These are phyloP conservation scores for Mastomys coucha DNA, from an alignment of 2,113 vertebrate species.

Conservation along the genomic window DNA sequence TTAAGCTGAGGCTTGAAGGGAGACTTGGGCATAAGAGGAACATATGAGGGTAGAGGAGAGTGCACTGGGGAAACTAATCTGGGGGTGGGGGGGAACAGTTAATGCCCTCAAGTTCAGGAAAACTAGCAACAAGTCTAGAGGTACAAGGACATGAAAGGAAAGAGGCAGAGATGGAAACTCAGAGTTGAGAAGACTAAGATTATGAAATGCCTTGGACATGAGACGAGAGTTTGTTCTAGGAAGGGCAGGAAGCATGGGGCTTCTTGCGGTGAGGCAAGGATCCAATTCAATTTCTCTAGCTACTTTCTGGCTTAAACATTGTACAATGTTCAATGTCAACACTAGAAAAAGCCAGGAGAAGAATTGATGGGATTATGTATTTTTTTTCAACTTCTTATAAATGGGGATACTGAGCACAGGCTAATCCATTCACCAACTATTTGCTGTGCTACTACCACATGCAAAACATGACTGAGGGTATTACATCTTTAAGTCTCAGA, in stretches of 20 bases:
- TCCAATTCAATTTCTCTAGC: background rate
- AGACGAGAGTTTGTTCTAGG: background rate
- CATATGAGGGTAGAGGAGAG: background rate
- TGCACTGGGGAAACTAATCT: background rate
- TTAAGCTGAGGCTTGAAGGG: background rate
- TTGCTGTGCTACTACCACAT: background rate
- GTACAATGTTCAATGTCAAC: background rate
- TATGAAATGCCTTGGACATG: background rate
- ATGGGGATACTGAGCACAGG: background rate
- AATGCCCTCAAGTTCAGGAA: background rate
- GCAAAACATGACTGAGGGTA: background rate
- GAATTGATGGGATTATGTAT: background rate
- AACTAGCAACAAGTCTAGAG: background rate
- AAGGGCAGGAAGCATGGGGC: background rate
- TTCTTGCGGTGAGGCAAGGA: background rate
- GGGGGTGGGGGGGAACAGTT: background rate
- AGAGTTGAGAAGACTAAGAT: background rate
- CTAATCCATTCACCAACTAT: background rate
- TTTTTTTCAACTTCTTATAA: background rate
- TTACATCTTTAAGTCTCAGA: background rate
- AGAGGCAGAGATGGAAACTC: background rate
- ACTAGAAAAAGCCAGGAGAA: background rate
- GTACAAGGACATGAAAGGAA: fast-evolving
- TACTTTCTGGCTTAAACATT: background rate
- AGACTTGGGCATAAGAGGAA: background rate